Percentiles rank a stretch among this genome's conserved stretches.
These are phyloP conservation scores for Scophthalmus maximus DNA, from an alignment of 2,113 vertebrate genomes.

Conservation along the genomic window DNA sequence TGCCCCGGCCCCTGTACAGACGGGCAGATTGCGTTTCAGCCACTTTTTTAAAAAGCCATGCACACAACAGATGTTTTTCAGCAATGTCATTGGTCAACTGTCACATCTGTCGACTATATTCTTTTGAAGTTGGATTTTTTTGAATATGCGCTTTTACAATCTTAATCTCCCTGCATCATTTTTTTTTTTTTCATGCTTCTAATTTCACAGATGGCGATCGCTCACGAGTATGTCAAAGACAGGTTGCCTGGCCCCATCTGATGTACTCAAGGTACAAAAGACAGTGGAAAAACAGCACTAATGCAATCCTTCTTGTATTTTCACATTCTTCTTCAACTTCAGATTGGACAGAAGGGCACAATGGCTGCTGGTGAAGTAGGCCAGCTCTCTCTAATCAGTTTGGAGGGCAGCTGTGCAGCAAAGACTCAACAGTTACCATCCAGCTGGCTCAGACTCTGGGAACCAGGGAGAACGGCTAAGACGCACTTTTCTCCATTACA, in stretches of 20 bases:
- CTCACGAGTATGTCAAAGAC: conserved; percentile 16
- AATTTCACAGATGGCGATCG: conserved; percentile 10
- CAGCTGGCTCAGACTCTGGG: conserved; percentile 81
- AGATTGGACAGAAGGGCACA: conserved; percentile 58
- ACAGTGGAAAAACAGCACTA: conserved; percentile 40
- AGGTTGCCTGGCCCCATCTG: background rate
- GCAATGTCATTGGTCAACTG: conserved; percentile 51
- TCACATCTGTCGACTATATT: conserved; percentile 51
- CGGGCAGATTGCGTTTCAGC: conserved; percentile 69
- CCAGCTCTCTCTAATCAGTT: conserved; percentile 79
- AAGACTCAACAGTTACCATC: conserved; percentile 68
- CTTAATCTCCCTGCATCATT: conserved; percentile 14
- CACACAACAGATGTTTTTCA: conserved; percentile 36
- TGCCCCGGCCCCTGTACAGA: conserved; percentile 50
- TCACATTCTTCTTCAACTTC: conserved; percentile 50
- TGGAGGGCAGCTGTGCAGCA: conserved; percentile 80
- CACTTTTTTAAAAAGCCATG: conserved; percentile 49
- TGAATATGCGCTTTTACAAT: conserved; percentile 19
- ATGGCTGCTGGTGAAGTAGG: conserved; percentile 56
- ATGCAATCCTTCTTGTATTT: conserved; percentile 36
- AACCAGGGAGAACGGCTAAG: conserved; percentile 69
- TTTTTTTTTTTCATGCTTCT: conserved; percentile 5
- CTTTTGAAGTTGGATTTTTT: conserved; percentile 44
- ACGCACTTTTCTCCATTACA: conserved; percentile 66
- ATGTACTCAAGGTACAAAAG: conserved; percentile 25